Evolutionary conservation across 1,140 invertebrate species (phyloP), one percentile per base, ranked within the genome.

Genomic region (Trachymyrmex cornetzi): DNA sequence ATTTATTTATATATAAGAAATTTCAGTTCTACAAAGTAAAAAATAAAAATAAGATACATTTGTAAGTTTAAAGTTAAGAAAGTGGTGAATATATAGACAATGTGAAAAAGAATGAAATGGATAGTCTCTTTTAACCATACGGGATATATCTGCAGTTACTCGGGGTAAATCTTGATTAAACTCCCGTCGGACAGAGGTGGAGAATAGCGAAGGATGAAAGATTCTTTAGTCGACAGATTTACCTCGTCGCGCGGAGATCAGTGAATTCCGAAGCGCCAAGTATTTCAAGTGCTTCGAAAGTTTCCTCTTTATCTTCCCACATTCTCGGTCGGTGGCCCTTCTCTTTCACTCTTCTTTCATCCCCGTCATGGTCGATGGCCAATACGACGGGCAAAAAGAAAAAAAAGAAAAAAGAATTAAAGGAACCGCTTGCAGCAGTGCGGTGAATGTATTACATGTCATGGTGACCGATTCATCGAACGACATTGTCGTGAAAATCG

Each of bases 271-370:
- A 86, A 90, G 71, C 80, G 72, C 64, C 75, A 88, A 92, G 85
- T 90, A 69, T 84, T 90, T 82, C 75, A 69, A 88, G 80, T 86
- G 87, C 77, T 90, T 86, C 55, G 79, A 91, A 92, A 92, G 67
- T 92, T 92, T 77, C 74, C 61, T 86, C 81, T 61, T 69, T 92
- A 87, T 55, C 66, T 81, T 50, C 59, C 64, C 53, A 34, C 64
- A 44, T 34, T 89, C 85, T 86, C 64, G 63, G 50, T 67, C 50
- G 59, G 16, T 77, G 30, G 50, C 11, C 34, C 11, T 34, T 6
- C 11, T 34, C 6, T n/a, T 57, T 34, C 5, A 16, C 14, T 63
- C 50, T n/a, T 44, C 38, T 59, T 84, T 79, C 74, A 59, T 72
- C 53, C 59, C 38, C 85, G 53, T 86, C 55, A 75, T 50, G 63